A percentile compares a stretch with the other conserved stretches of the same genome.
Evolutionary conservation across 1,140 invertebrate genomes (phyloP).

Genomic region (Sycobia sp.): DNA sequence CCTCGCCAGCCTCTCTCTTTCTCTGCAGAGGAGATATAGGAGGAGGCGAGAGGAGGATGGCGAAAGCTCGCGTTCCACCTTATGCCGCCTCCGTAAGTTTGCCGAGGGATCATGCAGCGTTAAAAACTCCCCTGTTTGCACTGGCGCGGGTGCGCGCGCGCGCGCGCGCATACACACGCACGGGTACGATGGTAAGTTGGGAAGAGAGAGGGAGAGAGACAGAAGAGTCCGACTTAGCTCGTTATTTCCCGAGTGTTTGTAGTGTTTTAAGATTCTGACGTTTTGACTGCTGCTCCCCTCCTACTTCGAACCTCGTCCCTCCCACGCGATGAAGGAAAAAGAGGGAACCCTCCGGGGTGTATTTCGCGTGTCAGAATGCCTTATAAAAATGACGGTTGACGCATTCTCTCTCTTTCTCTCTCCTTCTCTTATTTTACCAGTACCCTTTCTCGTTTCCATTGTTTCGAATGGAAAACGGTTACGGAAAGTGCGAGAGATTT

Average conservation of each 20-base stretch:
- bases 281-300: conserved; percentile 48
- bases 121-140: conserved; percentile 56
- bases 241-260: conserved; percentile 57
- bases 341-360: conserved; percentile 3
- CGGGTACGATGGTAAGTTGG: too few species aligned
- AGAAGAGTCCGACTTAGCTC: conserved; percentile 49
- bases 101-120: conserved; percentile 53
- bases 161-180: too few species aligned
- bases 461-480: too few species aligned
- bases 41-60: too few species aligned
- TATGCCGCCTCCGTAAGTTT: conserved; percentile 48
- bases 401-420: too few species aligned
- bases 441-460: not conserved
- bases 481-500: too few species aligned
- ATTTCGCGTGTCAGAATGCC: conserved; percentile 41
- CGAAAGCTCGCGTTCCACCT: not conserved
- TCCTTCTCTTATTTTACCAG: not conserved
- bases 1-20: too few species aligned
- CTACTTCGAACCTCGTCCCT: too few species aligned
- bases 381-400: conserved; percentile 23
- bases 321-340: conserved; percentile 6
- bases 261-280: conserved; percentile 56
- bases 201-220: conserved; percentile 8
- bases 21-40: too few species aligned
- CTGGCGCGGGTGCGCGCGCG: not conserved